Percentiles rank a stretch among this genome's conserved stretches.
Conservation (phyloP, 2,888 invertebrate genomes). For the Syrphus vitripennis region DNA sequence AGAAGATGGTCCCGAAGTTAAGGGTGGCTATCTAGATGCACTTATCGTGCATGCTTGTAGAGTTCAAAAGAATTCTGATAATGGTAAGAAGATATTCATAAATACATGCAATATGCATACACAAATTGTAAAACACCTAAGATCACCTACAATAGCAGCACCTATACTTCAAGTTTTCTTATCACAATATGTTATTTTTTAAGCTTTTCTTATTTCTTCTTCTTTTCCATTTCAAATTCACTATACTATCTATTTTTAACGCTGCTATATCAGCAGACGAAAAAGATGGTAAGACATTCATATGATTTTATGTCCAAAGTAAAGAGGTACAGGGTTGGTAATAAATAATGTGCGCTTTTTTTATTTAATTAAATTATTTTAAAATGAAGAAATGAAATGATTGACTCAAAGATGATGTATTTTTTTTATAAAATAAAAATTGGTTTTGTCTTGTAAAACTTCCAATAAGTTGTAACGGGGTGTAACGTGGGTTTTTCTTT, state of each 20-base stretch:
- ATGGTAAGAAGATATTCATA: constrained; percentile 76
- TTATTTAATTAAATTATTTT: too few species aligned
- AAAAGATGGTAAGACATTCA: constrained; percentile 67
- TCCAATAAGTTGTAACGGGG: too few species aligned
- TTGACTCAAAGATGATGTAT: too few species aligned
- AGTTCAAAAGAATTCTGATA: constrained; percentile 87
- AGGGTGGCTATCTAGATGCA: constrained; percentile 96
- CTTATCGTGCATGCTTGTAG: constrained; percentile 97
- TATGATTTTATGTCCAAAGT: constrained; percentile 24
- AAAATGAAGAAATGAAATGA: too few species aligned
- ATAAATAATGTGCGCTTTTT: not conserved
- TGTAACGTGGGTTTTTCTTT: too few species aligned
- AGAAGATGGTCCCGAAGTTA: constrained; percentile 94
- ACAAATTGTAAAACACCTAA: not conserved
- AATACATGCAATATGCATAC: not conserved
- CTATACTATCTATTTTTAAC: constrained; percentile 63
- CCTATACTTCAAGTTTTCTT: not conserved
- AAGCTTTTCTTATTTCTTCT: constrained; percentile 62
- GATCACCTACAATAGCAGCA: not conserved
- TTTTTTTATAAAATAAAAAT: too few species aligned
- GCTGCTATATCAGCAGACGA: constrained; percentile 67
- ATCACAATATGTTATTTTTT: constrained; percentile 38
- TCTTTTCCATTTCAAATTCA: constrained; percentile 44
- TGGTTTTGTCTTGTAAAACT: too few species aligned
- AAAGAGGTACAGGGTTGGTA: not conserved